Evolutionary conservation across 1,140 invertebrate genomes (phyloP).

Genomic region (Limonius californicus): DNA sequence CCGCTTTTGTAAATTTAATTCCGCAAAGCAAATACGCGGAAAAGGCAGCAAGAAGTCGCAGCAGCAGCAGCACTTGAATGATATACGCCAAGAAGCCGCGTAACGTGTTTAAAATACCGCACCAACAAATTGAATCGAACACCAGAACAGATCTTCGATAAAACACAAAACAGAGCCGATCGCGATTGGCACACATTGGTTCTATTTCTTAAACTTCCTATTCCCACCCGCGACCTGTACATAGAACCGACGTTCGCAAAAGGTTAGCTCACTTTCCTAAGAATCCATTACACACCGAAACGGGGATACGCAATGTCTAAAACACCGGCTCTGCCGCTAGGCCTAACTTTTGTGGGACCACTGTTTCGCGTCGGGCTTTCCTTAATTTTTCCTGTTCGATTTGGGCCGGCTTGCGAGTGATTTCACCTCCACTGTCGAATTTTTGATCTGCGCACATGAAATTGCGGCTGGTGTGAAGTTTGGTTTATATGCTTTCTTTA

Average conservation of each 20-base stretch:
- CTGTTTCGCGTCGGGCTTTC: too few species aligned
- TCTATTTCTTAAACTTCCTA: constrained; percentile 22
- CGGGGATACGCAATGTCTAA: too few species aligned
- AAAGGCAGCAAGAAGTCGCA: neutral
- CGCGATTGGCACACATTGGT: constrained; percentile 23
- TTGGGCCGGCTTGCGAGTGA: neutral
- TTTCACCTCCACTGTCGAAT: neutral
- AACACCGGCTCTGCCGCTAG: too few species aligned
- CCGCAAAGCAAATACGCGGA: neutral
- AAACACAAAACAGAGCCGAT: constrained; percentile 29
- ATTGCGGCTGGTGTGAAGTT: constrained; percentile 30
- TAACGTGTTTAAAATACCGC: constrained; percentile 30
- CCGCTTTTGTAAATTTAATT: neutral
- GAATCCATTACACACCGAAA: too few species aligned
- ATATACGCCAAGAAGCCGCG: constrained; percentile 2
- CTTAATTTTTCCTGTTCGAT: neutral
- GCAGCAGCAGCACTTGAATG: constrained; percentile 3
- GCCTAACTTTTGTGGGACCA: too few species aligned
- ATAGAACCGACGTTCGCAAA: neutral
- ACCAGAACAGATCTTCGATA: constrained; percentile 30
- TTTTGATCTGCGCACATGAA: constrained; percentile 29
- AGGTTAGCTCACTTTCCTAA: constrained; percentile 9
- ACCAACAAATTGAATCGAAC: constrained; percentile 26
- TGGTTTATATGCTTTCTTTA: constrained; percentile 38
- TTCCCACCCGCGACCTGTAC: constrained; percentile 6